These are phyloP conservation scores for Marronus borbonicus DNA, from an alignment of 2,888 invertebrate species.

Conservation along the genomic window DNA sequence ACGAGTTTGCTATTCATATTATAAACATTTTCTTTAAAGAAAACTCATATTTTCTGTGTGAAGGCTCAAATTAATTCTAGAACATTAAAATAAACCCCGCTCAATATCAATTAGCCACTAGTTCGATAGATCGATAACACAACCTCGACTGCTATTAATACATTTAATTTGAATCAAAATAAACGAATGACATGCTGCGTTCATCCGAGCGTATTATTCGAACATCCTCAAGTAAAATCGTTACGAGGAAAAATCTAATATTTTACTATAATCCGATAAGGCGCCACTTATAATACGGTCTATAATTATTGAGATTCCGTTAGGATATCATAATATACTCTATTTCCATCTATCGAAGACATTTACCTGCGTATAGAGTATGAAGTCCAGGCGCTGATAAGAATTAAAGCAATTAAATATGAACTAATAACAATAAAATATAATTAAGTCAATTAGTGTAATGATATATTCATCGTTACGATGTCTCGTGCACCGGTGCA, in stretches of 20 bases:
- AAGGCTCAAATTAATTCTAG: neutral
- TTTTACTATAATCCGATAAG: slow-evolving; percentile 6
- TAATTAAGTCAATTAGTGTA: slow-evolving; percentile 42
- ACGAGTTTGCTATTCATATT: no score
- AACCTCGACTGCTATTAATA: neutral
- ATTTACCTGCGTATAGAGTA: neutral
- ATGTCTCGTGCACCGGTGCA: neutral
- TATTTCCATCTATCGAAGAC: neutral
- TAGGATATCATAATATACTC: slow-evolving; percentile 6
- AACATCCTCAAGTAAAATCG: neutral
- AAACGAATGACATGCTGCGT: neutral
- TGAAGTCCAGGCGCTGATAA: neutral
- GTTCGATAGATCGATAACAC: neutral
- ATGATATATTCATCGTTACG: slow-evolving; percentile 31
- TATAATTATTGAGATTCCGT: slow-evolving; percentile 8
- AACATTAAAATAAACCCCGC: neutral
- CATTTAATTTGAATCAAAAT: neutral
- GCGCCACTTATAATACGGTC: slow-evolving; percentile 3
- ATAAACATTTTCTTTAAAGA: neutral
- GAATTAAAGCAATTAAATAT: slow-evolving; percentile 33
- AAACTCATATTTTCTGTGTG: neutral
- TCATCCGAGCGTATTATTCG: neutral
- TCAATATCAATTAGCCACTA: neutral
- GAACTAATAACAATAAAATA: slow-evolving; percentile 43
- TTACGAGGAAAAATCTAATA: neutral